Evolutionary conservation across 2,113 vertebrate species (phyloP), one percentile per base, ranked within the genome.

Genomic region (Apteryx owenii): DNA sequence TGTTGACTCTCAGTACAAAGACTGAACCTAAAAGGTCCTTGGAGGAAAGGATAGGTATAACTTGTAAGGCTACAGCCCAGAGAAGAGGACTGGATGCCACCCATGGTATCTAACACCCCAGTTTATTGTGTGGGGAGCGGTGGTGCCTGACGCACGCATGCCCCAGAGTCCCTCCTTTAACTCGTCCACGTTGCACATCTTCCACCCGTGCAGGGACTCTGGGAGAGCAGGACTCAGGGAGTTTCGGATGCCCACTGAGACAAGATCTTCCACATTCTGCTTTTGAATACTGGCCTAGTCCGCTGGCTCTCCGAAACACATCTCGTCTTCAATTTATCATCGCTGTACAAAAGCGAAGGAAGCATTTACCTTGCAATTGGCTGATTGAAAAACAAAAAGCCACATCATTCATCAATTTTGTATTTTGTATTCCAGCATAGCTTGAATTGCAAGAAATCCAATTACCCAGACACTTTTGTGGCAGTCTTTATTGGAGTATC

Each of bases 191-290:
- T n/a, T 38, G 54, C 25, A 9, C 15, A 31, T n/a, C 48, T 70
- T 40, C 65, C 22, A 29, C 28, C 8, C 14, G 1, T 0, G 0
- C 15, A 40, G 21, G 22, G 12, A 54, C 7, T 17, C 19, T 25
- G 29, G 42, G 70, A 38, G 26, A 77, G 40, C 40, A 82, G n/a
- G 7, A 28, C 16, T 83, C 0, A 0, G 22, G 23, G 36, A 31
- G 17, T 75, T 81, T 15, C 36, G 17, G 53, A 54, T 21, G 23
- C 31, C 11, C 16, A 4, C 46, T 42, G 14, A 23, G 23, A 78
- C 25, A 68, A 83, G 89, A 68, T 68, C 50, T 29, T 88, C 61
- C 7, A 1, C 31, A 54, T 42, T 8, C 13, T 60, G 13, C 7
- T 0, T 75, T 81, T 77, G 54, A 73, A 42, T n/a, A 71, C 28